Evolutionary conservation across 2,797 vertebrate genomes (phyloP).

Genomic region (Acanthurus leucopareius): DNA sequence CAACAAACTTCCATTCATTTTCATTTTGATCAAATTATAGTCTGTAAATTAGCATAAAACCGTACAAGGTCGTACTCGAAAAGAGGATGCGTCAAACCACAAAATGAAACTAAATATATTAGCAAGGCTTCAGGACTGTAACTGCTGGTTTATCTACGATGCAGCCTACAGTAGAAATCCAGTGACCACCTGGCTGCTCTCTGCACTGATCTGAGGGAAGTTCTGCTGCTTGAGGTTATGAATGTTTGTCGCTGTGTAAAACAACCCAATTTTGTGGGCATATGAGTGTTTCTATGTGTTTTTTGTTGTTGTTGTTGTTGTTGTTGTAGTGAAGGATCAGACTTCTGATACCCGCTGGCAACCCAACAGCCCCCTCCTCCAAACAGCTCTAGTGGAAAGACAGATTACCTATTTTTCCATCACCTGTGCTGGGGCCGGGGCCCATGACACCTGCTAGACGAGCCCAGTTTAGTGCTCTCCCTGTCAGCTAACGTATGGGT

Average conservation of each 20-base stretch:
- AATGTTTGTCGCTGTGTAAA: conserved; percentile 68
- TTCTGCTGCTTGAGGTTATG: conserved; percentile 61
- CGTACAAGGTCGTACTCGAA: conserved; percentile 23
- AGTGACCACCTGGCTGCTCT: conserved; percentile 20
- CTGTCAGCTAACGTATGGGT: conserved; percentile 84
- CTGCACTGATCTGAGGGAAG: conserved; percentile 49
- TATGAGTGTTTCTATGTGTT: too few relatives aligned
- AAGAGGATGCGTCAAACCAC: not conserved
- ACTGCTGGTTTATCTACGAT: not conserved
- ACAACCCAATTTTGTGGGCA: conserved; percentile 9
- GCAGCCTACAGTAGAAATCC: not conserved
- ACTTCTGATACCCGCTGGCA: conserved; percentile 76
- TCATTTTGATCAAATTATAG: conserved; percentile 40
- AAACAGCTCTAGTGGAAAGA: conserved; percentile 56
- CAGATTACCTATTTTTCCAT: conserved; percentile 79
- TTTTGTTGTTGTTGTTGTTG: conserved; percentile 53
- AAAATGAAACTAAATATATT: conserved; percentile 2
- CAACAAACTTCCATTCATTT: conserved; percentile 17
- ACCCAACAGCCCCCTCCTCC: conserved; percentile 8
- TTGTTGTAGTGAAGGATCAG: conserved; percentile 70
- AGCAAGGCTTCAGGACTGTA: conserved; percentile 3
- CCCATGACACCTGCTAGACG: conserved; percentile 77
- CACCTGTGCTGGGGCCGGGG: conserved; percentile 66
- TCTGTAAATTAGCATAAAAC: conserved; percentile 10
- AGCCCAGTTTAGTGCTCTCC: conserved; percentile 74